These are phyloP conservation scores for Pachyrhynchus sulphureomaculatus DNA, from an alignment of 1,140 invertebrate genomes.

Conservation along the genomic window DNA sequence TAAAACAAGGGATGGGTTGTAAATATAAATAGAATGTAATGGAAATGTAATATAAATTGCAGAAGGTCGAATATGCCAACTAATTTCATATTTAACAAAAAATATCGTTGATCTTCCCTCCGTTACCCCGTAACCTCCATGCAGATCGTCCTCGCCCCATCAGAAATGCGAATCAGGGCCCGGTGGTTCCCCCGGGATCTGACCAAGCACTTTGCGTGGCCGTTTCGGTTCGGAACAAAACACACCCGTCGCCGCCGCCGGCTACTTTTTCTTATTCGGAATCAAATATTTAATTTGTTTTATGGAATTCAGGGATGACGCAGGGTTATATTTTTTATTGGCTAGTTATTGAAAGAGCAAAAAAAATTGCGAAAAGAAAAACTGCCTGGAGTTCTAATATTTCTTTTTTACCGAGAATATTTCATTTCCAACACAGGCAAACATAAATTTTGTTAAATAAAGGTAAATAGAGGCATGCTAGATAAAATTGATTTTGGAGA, in stretches of 20 bases:
- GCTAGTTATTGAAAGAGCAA: not conserved
- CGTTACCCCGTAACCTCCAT: not conserved
- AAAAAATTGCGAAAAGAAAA: too few relatives aligned
- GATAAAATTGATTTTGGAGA: too few relatives aligned
- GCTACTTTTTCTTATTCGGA: slow-evolving; percentile 28
- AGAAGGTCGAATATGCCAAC: too few relatives aligned
- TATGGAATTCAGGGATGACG: slow-evolving; percentile 17
- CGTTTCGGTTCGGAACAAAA: slow-evolving; percentile 29
- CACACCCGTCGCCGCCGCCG: slow-evolving; percentile 11
- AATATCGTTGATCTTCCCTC: too few relatives aligned
- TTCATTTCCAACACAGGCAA: slow-evolving; percentile 12
- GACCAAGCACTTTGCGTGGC: slow-evolving; percentile 28
- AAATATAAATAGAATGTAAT: too few relatives aligned
- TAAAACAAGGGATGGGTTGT: too few relatives aligned
- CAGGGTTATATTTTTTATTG: slow-evolving; percentile 9
- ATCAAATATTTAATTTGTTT: slow-evolving; percentile 31
- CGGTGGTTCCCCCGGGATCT: slow-evolving; percentile 22
- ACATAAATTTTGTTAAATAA: too few relatives aligned
- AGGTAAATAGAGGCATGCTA: too few relatives aligned
- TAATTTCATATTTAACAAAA: too few relatives aligned
- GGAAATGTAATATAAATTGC: too few relatives aligned
- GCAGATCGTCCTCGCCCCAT: slow-evolving; percentile 1
- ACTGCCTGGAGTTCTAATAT: too few relatives aligned
- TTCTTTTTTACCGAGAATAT: too few relatives aligned
- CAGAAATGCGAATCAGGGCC: slow-evolving; percentile 9